Conservation (phyloP, 2,113 vertebrate genomes). For the rabbit (Oryctolagus cuniculus) region mOryCun1.1 NC_091445.1:4702501-4703000, state of each 20-base stretch:
- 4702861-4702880: constrained; percentile 89
- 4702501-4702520: background rate
- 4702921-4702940: constrained; percentile 86
- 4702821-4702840: constrained; percentile 86
- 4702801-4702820: constrained; percentile 79
- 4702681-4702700: no score
- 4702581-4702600: background rate
- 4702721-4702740: no score
- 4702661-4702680: no score
- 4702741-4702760: no score
- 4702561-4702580: background rate
- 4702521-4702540: background rate
- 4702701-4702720: no score
- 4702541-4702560: background rate
- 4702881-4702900: constrained; percentile 88
- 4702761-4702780: no score
- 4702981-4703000: background rate
- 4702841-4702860: constrained; percentile 86
- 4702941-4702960: constrained; percentile 81
- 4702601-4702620: no score
- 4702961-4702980: background rate
- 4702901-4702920: constrained; percentile 83
- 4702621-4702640: no score
- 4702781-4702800: background rate
- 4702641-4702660: no score